A percentile compares a stretch with the other conserved stretches of the same genome.
Conservation (phyloP, 2,113 vertebrate genomes). For the Dasyprocta punctata region DNA sequence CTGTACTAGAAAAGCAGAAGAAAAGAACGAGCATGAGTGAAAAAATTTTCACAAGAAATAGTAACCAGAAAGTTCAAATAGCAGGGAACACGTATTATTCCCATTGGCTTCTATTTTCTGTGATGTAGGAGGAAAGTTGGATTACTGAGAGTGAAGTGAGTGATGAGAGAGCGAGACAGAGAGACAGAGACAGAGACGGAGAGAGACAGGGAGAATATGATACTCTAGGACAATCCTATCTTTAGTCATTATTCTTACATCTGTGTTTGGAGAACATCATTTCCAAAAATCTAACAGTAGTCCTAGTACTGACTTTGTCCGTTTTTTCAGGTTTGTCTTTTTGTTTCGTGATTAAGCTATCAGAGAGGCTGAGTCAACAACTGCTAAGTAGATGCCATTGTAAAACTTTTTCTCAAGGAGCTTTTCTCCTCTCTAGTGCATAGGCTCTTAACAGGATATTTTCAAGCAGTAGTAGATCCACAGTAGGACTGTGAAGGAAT, state of each 20-base stretch:
- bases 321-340: not conserved
- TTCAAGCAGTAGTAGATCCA: not conserved
- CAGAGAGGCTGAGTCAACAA: not conserved
- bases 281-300: not conserved
- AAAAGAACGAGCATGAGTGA: not conserved
- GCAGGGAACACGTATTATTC: not conserved
- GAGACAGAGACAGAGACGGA: no score
- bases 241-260: not conserved
- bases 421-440: not conserved
- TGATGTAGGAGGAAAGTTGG: not conserved
- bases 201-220: not conserved
- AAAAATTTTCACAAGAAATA: not conserved
- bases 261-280: not conserved
- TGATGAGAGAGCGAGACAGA: not conserved
- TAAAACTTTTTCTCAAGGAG: conserved; percentile 9
- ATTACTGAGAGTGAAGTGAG: not conserved
- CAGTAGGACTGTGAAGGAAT: not conserved
- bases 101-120: not conserved
- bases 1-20: not conserved
- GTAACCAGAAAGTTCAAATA: not conserved
- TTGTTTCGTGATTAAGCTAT: not conserved
- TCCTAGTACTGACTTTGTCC: not conserved
- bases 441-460: not conserved
- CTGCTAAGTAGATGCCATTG: not conserved
- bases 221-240: not conserved